A percentile compares a stretch with the other conserved stretches of the same genome.
Evolutionary conservation across 2,797 vertebrate species (phyloP).

Genomic region (Pipistrellus pygmaeus): DNA sequence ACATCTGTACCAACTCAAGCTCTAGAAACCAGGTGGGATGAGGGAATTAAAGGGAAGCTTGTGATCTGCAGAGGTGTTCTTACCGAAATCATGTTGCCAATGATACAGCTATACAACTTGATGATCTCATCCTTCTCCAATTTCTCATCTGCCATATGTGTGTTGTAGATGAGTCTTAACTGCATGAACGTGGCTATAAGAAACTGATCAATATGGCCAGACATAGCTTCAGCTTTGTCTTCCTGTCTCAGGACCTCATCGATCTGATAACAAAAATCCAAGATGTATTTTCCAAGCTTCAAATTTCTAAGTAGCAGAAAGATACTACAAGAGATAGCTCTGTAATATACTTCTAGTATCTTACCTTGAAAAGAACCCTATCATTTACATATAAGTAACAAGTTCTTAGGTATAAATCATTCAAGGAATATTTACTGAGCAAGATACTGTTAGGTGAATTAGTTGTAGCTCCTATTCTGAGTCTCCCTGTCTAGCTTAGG

Average conservation of each 20-base stretch:
- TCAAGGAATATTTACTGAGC: conserved; percentile 7
- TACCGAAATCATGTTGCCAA: conserved; percentile 99
- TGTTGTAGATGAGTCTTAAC: conserved; percentile 97
- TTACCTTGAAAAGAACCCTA: background rate
- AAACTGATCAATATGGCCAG: conserved; percentile 99
- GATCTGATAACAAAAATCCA: conserved; percentile 89
- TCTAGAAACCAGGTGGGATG: background rate
- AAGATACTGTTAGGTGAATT: conserved; percentile 28
- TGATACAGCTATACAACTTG: conserved; percentile 98
- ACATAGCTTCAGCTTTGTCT: conserved; percentile 98
- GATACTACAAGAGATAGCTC: background rate
- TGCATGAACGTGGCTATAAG: conserved; percentile 99
- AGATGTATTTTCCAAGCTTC: conserved; percentile 59
- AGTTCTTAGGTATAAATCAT: conserved; percentile 1
- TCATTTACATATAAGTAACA: conserved; percentile 38
- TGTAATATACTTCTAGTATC: conserved; percentile 38
- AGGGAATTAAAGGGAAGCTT: background rate
- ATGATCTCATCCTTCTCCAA: conserved; percentile 96
- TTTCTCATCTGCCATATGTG: conserved; percentile 97
- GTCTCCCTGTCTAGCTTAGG: background rate
- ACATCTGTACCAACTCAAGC: background rate
- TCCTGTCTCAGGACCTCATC: conserved; percentile 97
- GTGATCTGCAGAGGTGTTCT: conserved; percentile 76
- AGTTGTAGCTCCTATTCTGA: background rate
- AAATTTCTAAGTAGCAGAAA: conserved; percentile 28